phyloP scores from a whole-genome alignment of 2,797 vertebrate species.

The Diplodus puntazzo region DNA sequence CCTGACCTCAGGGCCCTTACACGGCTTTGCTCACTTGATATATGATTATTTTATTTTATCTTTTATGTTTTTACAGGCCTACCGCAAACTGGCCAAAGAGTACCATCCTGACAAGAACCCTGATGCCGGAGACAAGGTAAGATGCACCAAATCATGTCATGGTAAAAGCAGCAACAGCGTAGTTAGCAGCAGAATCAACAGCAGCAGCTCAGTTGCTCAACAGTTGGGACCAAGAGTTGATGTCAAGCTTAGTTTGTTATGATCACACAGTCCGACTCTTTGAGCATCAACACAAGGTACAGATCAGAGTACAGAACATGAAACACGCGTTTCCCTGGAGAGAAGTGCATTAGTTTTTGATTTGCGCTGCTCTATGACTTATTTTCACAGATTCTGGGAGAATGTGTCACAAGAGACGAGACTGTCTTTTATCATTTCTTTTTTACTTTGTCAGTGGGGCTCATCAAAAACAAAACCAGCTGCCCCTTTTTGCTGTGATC shows the following conservation, averaged over 20 bases:
- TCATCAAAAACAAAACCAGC: slow-evolving; percentile 9
- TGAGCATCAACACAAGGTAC: background rate
- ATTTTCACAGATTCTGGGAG: background rate
- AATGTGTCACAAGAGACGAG: background rate
- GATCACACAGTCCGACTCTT: slow-evolving; percentile 32
- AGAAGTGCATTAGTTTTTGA: background rate
- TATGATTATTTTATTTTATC: background rate
- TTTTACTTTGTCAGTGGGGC: background rate
- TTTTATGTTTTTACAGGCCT: slow-evolving; percentile 85
- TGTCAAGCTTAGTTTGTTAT: slow-evolving; percentile 21
- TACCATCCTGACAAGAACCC: slow-evolving; percentile 99
- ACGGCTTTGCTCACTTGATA: slow-evolving; percentile 20
- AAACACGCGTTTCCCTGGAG: slow-evolving; percentile 8
- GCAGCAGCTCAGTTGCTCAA: slow-evolving; percentile 1
- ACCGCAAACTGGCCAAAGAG: slow-evolving; percentile 96
- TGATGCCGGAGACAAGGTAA: slow-evolving; percentile 97
- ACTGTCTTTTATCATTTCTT: background rate
- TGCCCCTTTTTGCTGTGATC: slow-evolving; percentile 2
- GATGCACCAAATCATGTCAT: slow-evolving; percentile 33
- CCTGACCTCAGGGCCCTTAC: background rate
- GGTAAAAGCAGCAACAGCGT: background rate
- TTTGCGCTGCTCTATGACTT: slow-evolving; percentile 16
- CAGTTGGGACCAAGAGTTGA: slow-evolving; percentile 21
- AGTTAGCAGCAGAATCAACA: background rate
- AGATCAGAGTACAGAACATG: slow-evolving; percentile 29